Evolutionary conservation across 2,888 invertebrate genomes (phyloP), one percentile per base, ranked within the genome.

Genomic region (Onthophagus sagittarius): DNA sequence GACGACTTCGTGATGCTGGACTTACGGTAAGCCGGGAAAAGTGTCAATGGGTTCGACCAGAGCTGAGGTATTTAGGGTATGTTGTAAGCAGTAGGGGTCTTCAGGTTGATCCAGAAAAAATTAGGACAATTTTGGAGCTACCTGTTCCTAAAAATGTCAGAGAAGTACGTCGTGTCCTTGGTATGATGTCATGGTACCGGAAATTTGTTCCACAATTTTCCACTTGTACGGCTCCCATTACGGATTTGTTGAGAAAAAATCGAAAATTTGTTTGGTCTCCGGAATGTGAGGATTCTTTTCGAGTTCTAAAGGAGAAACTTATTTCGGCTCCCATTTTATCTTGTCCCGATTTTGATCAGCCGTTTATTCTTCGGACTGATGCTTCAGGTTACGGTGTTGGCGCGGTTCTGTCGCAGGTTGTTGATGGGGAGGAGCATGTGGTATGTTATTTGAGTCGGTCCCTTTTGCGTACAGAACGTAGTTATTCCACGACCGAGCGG

Each of bases 41-140:
- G 65, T 77, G 78, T 69, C 14, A 76, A 7, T 79, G 80, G 72
- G 77, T 75, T 63, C 23, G 71, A 1, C 62, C 63, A 5, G 74
- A 77, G 62, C 32, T 84, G 1, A 74, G 75, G 33, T 81, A 79
- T 70, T n/a, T n/a, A n/a, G n/a, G n/a, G n/a, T n/a, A n/a, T n/a
- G n/a, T n/a, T n/a, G n/a, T n/a, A n/a, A n/a, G n/a, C n/a, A n/a
- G n/a, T n/a, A n/a, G n/a, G n/a, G n/a, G n/a, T n/a, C n/a, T n/a
- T n/a, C n/a, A n/a, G n/a, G n/a, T n/a, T n/a, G n/a, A n/a, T n/a
- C n/a, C n/a, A n/a, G n/a, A n/a, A n/a, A n/a, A n/a, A n/a, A n/a
- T n/a, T n/a, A n/a, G n/a, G n/a, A n/a, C n/a, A n/a, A n/a, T n/a
- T n/a, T n/a, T n/a, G n/a, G n/a, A 78, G 0, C 72, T 76, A 9